phyloP scores from a whole-genome alignment of 2,888 invertebrate genomes.

The Trichogramma evanescens region DNA sequence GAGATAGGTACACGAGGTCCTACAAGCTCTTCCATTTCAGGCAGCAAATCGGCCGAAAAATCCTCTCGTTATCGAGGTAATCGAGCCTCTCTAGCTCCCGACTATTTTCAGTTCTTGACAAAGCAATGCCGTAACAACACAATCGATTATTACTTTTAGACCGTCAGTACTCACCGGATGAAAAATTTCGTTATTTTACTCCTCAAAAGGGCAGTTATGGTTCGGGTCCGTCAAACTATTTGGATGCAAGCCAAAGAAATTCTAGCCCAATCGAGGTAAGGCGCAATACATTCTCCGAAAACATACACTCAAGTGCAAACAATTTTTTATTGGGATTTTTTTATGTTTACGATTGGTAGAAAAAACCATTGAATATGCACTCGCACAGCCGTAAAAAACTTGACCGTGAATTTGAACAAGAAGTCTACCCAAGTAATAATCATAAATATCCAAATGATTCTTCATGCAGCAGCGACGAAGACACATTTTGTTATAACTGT shows the following conservation, averaged over 20 bases:
- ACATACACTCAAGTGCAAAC: not conserved
- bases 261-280: not conserved
- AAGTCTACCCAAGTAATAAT: no score
- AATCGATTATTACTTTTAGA: not conserved
- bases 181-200: not conserved
- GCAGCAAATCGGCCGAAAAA: not conserved
- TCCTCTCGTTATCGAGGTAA: not conserved
- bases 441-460: not conserved
- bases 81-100: not conserved
- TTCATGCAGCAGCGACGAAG: not conserved
- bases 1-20: not conserved
- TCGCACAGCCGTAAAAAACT: no score
- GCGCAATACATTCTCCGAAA: not conserved
- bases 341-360: no score
- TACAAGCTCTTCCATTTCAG: no score
- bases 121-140: not conserved
- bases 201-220: not conserved
- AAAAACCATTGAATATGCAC: no score
- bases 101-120: not conserved
- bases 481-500: slow-evolving; percentile 2
- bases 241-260: not conserved
- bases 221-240: not conserved
- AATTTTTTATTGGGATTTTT: no score
- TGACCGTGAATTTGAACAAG: no score
- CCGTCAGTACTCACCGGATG: not conserved